These are phyloP conservation scores for Theretra japonica DNA, from an alignment of 2,888 invertebrate genomes.

Conservation along the genomic window DNA sequence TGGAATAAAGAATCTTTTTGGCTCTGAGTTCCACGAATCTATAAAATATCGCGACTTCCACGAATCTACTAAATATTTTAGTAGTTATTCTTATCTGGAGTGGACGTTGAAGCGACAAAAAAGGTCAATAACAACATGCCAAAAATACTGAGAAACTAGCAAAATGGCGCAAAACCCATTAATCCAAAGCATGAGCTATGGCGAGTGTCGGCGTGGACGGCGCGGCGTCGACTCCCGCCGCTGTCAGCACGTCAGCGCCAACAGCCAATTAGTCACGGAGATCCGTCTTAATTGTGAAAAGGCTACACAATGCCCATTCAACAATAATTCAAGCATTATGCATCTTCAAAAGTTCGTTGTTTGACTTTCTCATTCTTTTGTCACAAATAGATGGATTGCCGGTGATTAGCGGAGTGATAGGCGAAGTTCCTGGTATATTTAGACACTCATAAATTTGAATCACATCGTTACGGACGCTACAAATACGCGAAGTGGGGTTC, in stretches of 20 bases:
- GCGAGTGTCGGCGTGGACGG: neutral
- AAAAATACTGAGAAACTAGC: neutral
- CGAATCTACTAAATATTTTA: too few species aligned
- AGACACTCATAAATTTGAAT: neutral
- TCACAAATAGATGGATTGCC: neutral
- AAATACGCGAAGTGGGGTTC: neutral
- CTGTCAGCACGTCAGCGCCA: slow-evolving; percentile 28
- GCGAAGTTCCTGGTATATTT: neutral
- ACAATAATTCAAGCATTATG: slow-evolving; percentile 30
- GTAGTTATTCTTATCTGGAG: too few species aligned
- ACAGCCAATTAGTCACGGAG: slow-evolving; percentile 37
- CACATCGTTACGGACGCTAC: neutral
- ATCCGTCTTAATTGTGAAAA: slow-evolving; percentile 39
- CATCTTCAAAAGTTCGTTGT: slow-evolving; percentile 28
- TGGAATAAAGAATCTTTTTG: too few species aligned
- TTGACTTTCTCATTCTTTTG: slow-evolving; percentile 30
- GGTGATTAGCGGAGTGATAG: neutral
- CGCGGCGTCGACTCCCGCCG: neutral
- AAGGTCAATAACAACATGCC: neutral
- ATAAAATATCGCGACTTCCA: too few species aligned
- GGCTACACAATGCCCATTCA: slow-evolving; percentile 34
- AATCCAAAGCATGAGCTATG: neutral
- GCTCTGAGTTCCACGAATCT: too few species aligned
- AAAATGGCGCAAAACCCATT: neutral
- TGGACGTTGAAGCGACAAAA: neutral